Evolutionary conservation across 2,888 invertebrate species (phyloP), one percentile per base, ranked within the genome.

Genomic region (Tachina grossa): DNA sequence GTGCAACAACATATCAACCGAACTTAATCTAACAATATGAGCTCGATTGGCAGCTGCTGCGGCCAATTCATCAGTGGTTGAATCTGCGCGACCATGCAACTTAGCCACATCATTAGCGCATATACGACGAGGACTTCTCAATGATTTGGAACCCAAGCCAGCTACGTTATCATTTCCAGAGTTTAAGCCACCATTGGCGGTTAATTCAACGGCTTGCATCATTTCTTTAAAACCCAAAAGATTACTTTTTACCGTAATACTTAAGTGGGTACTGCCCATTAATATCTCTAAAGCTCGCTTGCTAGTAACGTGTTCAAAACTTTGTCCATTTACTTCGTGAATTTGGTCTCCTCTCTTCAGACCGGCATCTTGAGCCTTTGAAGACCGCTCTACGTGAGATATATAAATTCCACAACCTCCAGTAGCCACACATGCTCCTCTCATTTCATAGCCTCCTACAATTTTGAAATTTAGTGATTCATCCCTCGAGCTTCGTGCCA

Each of bases 301-400:
- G 92, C 97, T 97, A 89, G 96, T 97, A 66, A 99, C 97, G 93
- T 98, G 97, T 90, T 97, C 97, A 92, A 99, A 98, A 90, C 97
- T 98, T 92, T 98, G 98, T 43, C 98, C 98, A 93, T 99, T 99
- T 1, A 99, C 98, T 94, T 99, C 98, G 88, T 99, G 94, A 86
- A 99, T 97, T 94, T 99, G 99, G 94, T 99, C 99, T 55, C 99
- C 99, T 75, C 98, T 95, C 93, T 99, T 98, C 69, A 99, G 93
- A 1, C 99, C 99, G 39, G 98, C 97, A 92, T 98, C 98, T 93
- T 98, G 98, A 9, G 99, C 98, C 93, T 98, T 98, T 2, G 98
- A 97, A 87, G 96, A 96, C 89, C 96, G 96, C 91, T 98, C 98
- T 39, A 99, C 98, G 93, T 98, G 97, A 41, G 97, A 96, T 88